Percentiles rank a stretch among this genome's conserved stretches.
Evolutionary conservation across 2,797 vertebrate species (phyloP).

Genomic region (Tragopan temminckii): DNA sequence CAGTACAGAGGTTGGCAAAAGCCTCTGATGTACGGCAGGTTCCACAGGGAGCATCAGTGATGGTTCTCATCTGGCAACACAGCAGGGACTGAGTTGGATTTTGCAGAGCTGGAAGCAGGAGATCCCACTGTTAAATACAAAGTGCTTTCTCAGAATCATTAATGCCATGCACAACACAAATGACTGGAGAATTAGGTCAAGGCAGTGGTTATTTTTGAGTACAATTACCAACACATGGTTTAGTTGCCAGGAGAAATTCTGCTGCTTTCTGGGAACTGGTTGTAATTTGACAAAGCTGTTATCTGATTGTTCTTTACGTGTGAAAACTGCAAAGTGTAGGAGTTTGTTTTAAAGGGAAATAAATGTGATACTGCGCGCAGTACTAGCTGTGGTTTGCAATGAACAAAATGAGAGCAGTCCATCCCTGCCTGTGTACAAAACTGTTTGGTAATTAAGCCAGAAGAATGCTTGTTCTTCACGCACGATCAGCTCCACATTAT

Average conservation of each 20-base stretch:
- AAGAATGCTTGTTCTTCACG: neutral
- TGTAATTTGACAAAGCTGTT: neutral
- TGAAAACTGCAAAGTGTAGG: neutral
- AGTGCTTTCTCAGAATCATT: neutral
- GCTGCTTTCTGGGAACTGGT: neutral
- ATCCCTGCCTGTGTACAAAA: neutral
- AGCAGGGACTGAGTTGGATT: neutral
- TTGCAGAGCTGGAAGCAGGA: neutral
- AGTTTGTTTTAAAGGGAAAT: neutral
- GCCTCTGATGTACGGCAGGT: neutral
- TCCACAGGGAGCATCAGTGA: neutral
- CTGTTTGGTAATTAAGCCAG: neutral
- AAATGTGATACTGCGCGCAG: neutral
- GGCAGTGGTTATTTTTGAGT: neutral
- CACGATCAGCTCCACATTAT: neutral
- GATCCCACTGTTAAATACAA: neutral
- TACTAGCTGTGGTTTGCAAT: neutral
- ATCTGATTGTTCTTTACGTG: neutral
- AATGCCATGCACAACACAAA: neutral
- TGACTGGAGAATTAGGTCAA: neutral
- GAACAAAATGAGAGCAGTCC: neutral
- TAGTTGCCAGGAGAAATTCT: neutral
- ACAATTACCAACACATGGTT: fast-evolving
- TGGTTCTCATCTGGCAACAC: neutral
- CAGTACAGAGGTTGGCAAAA: neutral